Base-by-base conservation (phyloP, 1,140 invertebrate species). In the Caerostris extrusa region DNA sequence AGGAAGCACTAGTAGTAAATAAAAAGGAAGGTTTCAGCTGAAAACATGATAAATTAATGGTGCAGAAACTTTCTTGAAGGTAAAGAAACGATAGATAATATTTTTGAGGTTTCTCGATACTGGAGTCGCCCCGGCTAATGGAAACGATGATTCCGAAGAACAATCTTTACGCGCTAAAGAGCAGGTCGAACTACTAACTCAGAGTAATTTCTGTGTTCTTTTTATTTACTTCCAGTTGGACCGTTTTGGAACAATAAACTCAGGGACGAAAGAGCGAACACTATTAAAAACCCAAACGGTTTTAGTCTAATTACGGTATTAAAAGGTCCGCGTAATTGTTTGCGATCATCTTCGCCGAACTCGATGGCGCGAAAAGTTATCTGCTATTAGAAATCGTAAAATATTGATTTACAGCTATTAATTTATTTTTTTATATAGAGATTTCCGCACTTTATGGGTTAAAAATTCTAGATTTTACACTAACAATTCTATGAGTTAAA, bases 31-130 rank as follows among this genome's bases (percentile, higher is more conserved):
- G n/a, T 6, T 60, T 50, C 57, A 3, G 7, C 85, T 64, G 19
- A 87, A 87, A 60, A 60, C 67, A 90, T 90, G 87, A 90, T 90
- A 90, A 90, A 90, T 90, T 90, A 90, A 90, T 90, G 87, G 87
- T 57, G 61, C 87, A 71, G 67, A 90, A 90, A 90, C 14, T 90
- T 90, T 90, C 67, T 90, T 50, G 87, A 90, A 90, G 87, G 87
- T 90, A 90, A 69, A 90, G 58, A 50, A 71, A 50, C 7, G 64
- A 90, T 69, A 90, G 87, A 90, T 90, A 90, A 90, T 90, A 90
- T 71, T 90, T 90, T 90, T 90, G 4, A 90, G 61, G 61, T 53
- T n/a, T 56, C 61, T 34, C 87, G 64, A 90, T 90, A 55, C 14
- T 6, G n/a, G 57, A 34, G 50, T 71, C 57, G 55, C 34, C 67